phyloP scores from a whole-genome alignment of 2,113 vertebrate species.

The Engystomops pustulosus region DNA sequence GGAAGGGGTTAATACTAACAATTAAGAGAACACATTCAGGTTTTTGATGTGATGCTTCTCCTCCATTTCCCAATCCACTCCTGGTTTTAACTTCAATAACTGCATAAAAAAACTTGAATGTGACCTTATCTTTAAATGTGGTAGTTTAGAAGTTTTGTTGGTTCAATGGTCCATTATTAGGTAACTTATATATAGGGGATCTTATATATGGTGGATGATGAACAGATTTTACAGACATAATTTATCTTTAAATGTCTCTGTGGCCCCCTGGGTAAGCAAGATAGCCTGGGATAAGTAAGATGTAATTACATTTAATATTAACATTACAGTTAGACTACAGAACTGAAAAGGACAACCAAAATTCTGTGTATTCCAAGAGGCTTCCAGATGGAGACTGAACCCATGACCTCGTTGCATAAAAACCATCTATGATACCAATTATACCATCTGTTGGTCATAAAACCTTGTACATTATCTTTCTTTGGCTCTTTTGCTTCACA shows the following conservation, averaged over 20 bases:
- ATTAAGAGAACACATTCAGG: too few species aligned
- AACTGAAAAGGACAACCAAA: constrained; percentile 68
- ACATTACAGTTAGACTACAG: constrained; percentile 46
- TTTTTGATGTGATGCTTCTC: too few species aligned
- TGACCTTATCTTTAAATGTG: too few species aligned
- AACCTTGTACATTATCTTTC: constrained; percentile 74
- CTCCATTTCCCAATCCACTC: too few species aligned
- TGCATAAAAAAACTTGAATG: too few species aligned
- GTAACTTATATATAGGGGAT: too few species aligned
- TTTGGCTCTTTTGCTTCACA: constrained; percentile 70
- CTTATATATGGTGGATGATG: too few species aligned
- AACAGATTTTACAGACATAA: background rate
- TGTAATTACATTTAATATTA: constrained; percentile 33
- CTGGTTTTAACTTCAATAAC: too few species aligned
- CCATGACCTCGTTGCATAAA: constrained; percentile 72
- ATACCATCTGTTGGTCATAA: constrained; percentile 81
- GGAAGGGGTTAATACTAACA: too few species aligned
- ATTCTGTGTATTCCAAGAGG: constrained; percentile 65
- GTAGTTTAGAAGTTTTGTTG: too few species aligned
- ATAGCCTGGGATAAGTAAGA: background rate
- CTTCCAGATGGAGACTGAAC: constrained; percentile 78
- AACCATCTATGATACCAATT: constrained; percentile 75
- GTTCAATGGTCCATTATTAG: too few species aligned
- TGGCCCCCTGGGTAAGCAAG: background rate
- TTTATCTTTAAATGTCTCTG: background rate